Evolutionary conservation across 2,797 vertebrate genomes (phyloP).

Genomic region (Numenius phaeopus): DNA sequence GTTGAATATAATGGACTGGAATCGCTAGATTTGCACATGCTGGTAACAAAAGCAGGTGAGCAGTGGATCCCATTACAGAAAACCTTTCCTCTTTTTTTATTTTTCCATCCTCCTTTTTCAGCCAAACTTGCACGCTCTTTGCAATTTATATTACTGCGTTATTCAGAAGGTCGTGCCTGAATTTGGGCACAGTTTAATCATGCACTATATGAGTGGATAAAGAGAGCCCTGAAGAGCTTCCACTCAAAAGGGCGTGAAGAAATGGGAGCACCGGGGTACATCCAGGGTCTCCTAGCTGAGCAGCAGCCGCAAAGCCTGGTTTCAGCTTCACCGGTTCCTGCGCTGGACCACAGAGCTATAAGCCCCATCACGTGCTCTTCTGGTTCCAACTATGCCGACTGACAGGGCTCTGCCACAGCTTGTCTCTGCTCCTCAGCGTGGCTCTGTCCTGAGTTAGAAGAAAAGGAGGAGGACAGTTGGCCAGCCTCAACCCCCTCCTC

Average conservation of each 20-base stretch:
- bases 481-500: neutral
- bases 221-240: neutral
- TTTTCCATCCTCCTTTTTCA: neutral
- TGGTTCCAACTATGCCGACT: neutral
- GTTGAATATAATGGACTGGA: constrained; percentile 39
- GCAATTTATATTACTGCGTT: neutral
- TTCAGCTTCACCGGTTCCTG: neutral
- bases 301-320: neutral
- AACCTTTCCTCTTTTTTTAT: neutral
- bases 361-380: neutral
- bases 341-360: neutral
- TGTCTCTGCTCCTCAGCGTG: neutral
- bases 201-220: neutral
- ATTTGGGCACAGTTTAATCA: neutral
- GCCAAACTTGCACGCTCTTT: neutral
- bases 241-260: neutral
- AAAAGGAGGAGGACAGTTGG: neutral
- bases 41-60: neutral
- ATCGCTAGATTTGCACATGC: constrained; percentile 32
- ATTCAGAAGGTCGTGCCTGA: neutral
- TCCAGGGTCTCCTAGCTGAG: neutral
- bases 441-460: neutral
- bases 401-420: neutral
- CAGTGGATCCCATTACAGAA: neutral
- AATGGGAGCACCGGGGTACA: neutral